Conservation (phyloP, 1,140 invertebrate genomes). For the Dysdera silvatica region DNA sequence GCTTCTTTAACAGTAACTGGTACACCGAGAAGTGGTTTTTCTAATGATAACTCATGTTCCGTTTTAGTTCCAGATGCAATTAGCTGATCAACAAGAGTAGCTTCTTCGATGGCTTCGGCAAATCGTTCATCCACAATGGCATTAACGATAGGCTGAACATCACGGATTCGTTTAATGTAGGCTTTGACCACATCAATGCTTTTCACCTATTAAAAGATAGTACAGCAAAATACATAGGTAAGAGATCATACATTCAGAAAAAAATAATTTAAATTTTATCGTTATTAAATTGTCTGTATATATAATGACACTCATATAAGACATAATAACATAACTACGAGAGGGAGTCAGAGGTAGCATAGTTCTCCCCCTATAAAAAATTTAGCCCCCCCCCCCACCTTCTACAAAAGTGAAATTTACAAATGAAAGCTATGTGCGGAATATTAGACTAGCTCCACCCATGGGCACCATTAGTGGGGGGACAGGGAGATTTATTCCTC, state of each 20-base stretch:
- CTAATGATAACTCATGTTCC: slow-evolving; percentile 25
- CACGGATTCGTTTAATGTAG: slow-evolving; percentile 39
- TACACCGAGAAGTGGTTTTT: slow-evolving; percentile 34
- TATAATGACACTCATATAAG: too few relatives aligned
- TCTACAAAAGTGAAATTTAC: too few relatives aligned
- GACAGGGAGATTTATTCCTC: too few relatives aligned
- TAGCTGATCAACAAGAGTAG: slow-evolving; percentile 47
- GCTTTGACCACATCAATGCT: slow-evolving; percentile 38
- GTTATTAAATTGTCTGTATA: neutral
- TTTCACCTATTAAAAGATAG: slow-evolving; percentile 36
- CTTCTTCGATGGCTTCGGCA: slow-evolving; percentile 36
- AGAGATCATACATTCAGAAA: neutral
- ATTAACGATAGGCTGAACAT: slow-evolving; percentile 46
- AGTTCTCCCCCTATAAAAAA: too few relatives aligned
- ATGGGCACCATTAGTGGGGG: too few relatives aligned
- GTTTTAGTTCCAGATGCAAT: slow-evolving; percentile 51
- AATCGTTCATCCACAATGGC: slow-evolving; percentile 38
- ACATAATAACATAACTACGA: too few relatives aligned
- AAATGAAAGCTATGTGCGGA: too few relatives aligned
- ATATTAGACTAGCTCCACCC: too few relatives aligned
- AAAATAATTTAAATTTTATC: neutral
- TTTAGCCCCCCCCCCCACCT: too few relatives aligned
- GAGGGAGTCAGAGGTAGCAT: too few relatives aligned
- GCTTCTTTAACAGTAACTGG: slow-evolving; percentile 35
- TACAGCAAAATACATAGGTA: neutral